phyloP scores from a whole-genome alignment of 2,888 invertebrate genomes.

The Nasonovia ribisnigri region DNA sequence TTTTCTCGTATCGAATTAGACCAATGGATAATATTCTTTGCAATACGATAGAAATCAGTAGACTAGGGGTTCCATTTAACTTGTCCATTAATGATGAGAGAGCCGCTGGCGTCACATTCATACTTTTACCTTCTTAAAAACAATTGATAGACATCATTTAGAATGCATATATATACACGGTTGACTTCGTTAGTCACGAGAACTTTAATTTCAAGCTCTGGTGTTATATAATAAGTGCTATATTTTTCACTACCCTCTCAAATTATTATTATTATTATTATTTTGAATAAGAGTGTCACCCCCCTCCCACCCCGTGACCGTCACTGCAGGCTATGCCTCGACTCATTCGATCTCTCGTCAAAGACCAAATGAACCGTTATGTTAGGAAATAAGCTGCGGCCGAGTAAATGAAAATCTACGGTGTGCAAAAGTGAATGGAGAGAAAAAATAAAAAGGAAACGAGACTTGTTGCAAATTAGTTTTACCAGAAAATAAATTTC shows the following conservation, averaged over 20 bases:
- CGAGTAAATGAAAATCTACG: slow-evolving; percentile 27
- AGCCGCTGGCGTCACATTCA: neutral
- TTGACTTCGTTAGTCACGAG: neutral
- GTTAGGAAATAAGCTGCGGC: slow-evolving; percentile 39
- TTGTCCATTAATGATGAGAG: neutral
- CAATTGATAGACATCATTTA: neutral
- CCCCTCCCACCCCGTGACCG: neutral
- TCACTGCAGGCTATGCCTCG: neutral
- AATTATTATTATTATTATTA: slow-evolving; percentile 5
- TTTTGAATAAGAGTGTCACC: neutral
- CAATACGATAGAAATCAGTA: neutral
- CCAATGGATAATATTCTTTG: slow-evolving; percentile 27
- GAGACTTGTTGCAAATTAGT: slow-evolving; percentile 58
- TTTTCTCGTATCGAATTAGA: slow-evolving; percentile 13
- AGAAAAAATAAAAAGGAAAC: slow-evolving; percentile 42
- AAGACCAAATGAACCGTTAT: slow-evolving; percentile 43
- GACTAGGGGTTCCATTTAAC: neutral
- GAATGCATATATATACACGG: neutral
- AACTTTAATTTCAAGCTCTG: slow-evolving; percentile 28
- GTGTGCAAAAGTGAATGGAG: neutral
- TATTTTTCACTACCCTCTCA: neutral
- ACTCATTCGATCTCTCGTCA: slow-evolving; percentile 39
- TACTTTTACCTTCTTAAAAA: neutral
- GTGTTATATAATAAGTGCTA: neutral
- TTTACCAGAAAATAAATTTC: slow-evolving; percentile 29